Evolutionary conservation across 2,888 invertebrate genomes (phyloP), one percentile per base, ranked within the genome.

Genomic region (Chloroclystis v-ata): DNA sequence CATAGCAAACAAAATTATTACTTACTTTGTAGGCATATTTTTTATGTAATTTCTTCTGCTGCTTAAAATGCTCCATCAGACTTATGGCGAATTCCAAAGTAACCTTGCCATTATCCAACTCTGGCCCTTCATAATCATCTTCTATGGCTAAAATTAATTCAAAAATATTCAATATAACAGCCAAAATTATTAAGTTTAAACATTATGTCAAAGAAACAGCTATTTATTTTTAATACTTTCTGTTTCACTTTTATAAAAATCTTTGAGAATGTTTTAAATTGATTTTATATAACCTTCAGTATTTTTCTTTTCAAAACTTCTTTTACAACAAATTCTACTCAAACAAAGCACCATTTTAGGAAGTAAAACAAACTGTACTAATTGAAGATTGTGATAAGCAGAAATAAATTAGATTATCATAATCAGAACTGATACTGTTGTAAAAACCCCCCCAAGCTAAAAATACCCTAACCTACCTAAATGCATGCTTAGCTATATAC

Each of bases 11-110:
- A n/a, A n/a, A n/a, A n/a, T n/a, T n/a, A n/a, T n/a, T n/a, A n/a
- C 28, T 49, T 82, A 95, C 97, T 91, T 97, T 96, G 80, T 96
- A 99, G 14, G 99, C 99, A 90, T 94, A 98, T 90, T 97, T 98
- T 69, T 95, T 92, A 89, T 99, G 99, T 52, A 99, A 87, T 84
- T 94, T 96, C 71, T 96, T 96, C 82, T 98, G 95, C 43, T 93
- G 91, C 80, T 95, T 96, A 78, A 95, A 99, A 71, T 93, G 92
- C 58, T 95, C 92, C 92, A 99, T 93, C 43, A 99, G 89, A 43
- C 96, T 94, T 46, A 91, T 90, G 89, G 97, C 94, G 80, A 99
- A 99, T 61, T 94, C 89, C 42, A 93, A 69, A 0, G 98, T 98
- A 1, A 99, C 95, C 81, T 93, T 93, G 0, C 94, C 96, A 75